phyloP scores from a whole-genome alignment of 1,140 invertebrate species.

The Aphelinus certus region DNA sequence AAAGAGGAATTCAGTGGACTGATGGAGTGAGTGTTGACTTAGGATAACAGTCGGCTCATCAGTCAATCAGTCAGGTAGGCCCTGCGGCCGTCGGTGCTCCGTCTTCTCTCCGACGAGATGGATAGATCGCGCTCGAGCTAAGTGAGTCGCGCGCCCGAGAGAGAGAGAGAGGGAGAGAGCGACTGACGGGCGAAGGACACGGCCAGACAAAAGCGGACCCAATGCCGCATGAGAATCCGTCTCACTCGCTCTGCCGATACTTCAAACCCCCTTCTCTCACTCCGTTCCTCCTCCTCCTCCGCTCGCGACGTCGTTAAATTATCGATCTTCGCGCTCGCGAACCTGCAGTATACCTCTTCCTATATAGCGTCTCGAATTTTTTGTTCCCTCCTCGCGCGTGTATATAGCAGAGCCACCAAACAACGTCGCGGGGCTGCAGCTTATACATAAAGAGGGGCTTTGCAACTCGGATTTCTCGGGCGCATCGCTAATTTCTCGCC shows the following conservation, averaged over 20 bases:
- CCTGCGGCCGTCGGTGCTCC: constrained; percentile 55
- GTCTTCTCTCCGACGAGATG: constrained; percentile 50
- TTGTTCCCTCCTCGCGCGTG: too few relatives aligned
- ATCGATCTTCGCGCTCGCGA: constrained; percentile 8
- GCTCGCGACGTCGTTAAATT: constrained; percentile 29
- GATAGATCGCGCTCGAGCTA: constrained; percentile 49
- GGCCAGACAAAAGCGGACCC: constrained; percentile 15
- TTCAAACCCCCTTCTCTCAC: constrained; percentile 34
- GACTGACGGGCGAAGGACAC: constrained; percentile 2
- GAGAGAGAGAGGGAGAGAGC: constrained; percentile 19
- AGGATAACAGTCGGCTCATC: constrained; percentile 66
- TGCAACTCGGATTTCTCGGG: too few relatives aligned
- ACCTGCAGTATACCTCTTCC: not conserved
- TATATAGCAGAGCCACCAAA: too few relatives aligned
- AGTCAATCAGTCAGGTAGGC: constrained; percentile 65
- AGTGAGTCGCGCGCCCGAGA: constrained; percentile 57
- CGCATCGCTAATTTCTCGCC: too few relatives aligned
- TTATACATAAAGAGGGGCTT: too few relatives aligned
- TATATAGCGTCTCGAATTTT: too few relatives aligned
- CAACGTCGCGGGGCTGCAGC: too few relatives aligned
- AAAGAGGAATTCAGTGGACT: constrained; percentile 53
- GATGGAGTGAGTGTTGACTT: constrained; percentile 67
- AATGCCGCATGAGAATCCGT: constrained; percentile 37
- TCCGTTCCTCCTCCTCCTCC: not conserved
- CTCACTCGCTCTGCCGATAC: constrained; percentile 13